These are phyloP conservation scores for Semnornis frantzii DNA, from an alignment of 2,113 vertebrate genomes.

Conservation along the genomic window DNA sequence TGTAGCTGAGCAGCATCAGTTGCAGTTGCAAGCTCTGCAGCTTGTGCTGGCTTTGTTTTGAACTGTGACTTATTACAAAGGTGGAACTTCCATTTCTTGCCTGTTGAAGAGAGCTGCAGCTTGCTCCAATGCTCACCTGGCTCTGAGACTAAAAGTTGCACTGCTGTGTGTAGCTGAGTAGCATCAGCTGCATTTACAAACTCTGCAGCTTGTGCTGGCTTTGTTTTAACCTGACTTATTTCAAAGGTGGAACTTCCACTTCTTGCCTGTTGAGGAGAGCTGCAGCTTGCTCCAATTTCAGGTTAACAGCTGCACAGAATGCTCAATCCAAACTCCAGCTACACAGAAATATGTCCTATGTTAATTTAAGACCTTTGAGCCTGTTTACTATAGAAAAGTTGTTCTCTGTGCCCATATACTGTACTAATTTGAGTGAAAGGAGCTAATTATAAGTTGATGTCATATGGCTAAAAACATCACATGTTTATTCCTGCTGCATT, in stretches of 20 bases:
- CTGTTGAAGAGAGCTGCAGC: not conserved
- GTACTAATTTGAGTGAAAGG: conserved; percentile 18
- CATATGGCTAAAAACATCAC: conserved; percentile 57
- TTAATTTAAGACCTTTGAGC: not conserved
- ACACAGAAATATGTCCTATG: not conserved
- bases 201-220: not conserved
- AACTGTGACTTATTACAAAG: not conserved
- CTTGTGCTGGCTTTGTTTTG: not conserved
- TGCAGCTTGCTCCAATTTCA: not conserved
- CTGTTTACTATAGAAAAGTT: conserved; percentile 48
- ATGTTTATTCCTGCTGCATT: conserved; percentile 1
- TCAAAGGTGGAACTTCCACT: not conserved
- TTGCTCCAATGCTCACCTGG: no score
- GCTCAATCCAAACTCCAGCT: not conserved
- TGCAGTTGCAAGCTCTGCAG: not conserved
- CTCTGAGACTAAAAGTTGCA: not conserved
- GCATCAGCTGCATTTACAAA: not conserved
- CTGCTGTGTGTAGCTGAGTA: not conserved
- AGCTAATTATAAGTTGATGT: conserved; percentile 64
- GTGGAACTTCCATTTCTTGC: not conserved
- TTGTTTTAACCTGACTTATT: not conserved
- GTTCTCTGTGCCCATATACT: not conserved
- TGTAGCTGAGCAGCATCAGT: not conserved
- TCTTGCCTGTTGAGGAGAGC: not conserved
- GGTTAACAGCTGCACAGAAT: not conserved